phyloP scores from a whole-genome alignment of 2,113 vertebrate species.

The Phyllostomus hastatus region DNA sequence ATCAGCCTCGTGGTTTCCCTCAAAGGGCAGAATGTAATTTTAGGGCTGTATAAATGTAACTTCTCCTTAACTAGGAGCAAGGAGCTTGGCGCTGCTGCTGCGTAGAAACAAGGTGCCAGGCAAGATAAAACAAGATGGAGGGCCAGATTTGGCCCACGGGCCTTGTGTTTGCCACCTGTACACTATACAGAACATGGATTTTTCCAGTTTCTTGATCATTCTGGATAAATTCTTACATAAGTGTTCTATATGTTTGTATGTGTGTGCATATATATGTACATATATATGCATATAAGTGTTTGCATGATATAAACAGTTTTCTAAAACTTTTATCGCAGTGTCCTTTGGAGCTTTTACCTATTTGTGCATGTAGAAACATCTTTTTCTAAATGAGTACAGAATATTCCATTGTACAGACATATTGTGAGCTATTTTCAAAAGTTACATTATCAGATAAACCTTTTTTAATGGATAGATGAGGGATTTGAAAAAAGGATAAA shows the following conservation, averaged over 20 bases:
- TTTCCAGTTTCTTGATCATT: background rate
- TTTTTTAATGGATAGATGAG: background rate
- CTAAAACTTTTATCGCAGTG: background rate
- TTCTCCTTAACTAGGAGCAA: no score
- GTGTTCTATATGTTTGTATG: background rate
- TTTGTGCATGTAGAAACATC: background rate
- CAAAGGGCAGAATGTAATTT: no score
- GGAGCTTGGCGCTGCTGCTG: no score
- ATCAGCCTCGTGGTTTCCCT: no score
- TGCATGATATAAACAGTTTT: background rate
- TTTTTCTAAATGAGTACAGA: background rate
- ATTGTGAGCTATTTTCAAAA: background rate
- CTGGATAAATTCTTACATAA: background rate
- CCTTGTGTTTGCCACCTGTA: no score
- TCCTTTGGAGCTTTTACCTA: background rate
- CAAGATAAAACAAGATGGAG: no score
- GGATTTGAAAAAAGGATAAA: background rate
- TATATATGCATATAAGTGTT: background rate
- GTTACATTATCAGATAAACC: background rate
- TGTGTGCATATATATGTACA: background rate
- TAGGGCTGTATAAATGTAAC: no score
- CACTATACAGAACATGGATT: background rate
- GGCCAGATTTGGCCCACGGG: no score
- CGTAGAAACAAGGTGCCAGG: no score
- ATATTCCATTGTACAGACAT: background rate